Percentiles rank a stretch among this genome's conserved stretches.
Conservation (phyloP, 2,888 invertebrate genomes). For the Cryptus armator region DNA sequence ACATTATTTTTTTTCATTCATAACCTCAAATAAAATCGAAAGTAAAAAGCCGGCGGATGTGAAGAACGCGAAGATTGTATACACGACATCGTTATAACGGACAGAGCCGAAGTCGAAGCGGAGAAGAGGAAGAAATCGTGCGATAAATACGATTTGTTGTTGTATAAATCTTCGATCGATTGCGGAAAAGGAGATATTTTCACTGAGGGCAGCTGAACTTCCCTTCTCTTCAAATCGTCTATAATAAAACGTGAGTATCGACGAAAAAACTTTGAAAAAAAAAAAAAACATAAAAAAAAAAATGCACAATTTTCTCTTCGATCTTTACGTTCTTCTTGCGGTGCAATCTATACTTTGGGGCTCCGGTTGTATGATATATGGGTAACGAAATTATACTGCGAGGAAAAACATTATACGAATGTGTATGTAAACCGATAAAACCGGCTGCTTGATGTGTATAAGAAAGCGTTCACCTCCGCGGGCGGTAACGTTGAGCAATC, state of each 20-base stretch:
- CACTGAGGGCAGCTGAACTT: neutral
- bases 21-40: no score
- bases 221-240: neutral
- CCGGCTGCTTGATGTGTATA: neutral
- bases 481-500: conserved; percentile 22
- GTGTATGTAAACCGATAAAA: neutral
- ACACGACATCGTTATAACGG: no score
- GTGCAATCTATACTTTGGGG: neutral
- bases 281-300: neutral
- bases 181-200: neutral
- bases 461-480: conserved; percentile 25
- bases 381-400: neutral
- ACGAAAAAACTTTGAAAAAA: neutral
- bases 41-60: no score
- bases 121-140: neutral
- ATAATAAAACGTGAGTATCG: conserved; percentile 35
- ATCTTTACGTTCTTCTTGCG: neutral
- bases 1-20: neutral
- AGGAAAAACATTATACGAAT: neutral
- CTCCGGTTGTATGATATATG: neutral
- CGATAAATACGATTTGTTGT: neutral
- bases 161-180: neutral
- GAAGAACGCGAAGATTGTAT: no score
- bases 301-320: neutral
- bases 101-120: neutral